These are phyloP conservation scores for Trematocara variabile DNA, from an alignment of 2,113 vertebrate genomes.

Conservation along the genomic window DNA sequence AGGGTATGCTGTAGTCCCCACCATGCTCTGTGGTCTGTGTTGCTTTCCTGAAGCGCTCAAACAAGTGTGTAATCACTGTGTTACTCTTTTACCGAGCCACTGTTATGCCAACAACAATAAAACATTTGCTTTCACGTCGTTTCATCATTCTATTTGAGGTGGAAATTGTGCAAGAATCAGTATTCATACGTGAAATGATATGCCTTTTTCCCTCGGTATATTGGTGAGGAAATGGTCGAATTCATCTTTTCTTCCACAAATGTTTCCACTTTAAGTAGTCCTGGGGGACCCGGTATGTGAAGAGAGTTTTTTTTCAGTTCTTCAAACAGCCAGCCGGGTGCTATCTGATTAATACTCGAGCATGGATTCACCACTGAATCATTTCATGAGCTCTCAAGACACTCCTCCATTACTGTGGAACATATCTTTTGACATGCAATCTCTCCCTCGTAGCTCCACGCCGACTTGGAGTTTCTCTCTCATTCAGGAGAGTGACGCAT, in stretches of 20 bases:
- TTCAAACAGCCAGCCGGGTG: slow-evolving; percentile 36
- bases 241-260: slow-evolving; percentile 47
- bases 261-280: slow-evolving; percentile 40
- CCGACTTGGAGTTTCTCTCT: slow-evolving; percentile 15
- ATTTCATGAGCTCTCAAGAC: slow-evolving; percentile 50
- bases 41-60: not conserved
- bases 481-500: slow-evolving; percentile 33
- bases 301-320: slow-evolving; percentile 38
- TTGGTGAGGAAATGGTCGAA: slow-evolving; percentile 28
- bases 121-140: slow-evolving; percentile 39
- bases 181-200: slow-evolving; percentile 11
- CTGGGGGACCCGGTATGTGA: slow-evolving; percentile 35
- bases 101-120: slow-evolving; percentile 23
- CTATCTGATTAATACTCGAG: slow-evolving; percentile 60
- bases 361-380: slow-evolving; percentile 56
- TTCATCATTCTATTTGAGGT: slow-evolving; percentile 46
- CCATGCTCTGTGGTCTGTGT: not conserved
- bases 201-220: slow-evolving; percentile 1
- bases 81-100: not conserved
- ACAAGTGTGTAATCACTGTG: slow-evolving; percentile 15
- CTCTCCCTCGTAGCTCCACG: slow-evolving; percentile 33
- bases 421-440: slow-evolving; percentile 62
- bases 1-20: not conserved
- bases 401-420: slow-evolving; percentile 51
- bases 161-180: slow-evolving; percentile 14